Conservation (phyloP, 2,888 invertebrate species). For the Melinopterus prodromus region DNA sequence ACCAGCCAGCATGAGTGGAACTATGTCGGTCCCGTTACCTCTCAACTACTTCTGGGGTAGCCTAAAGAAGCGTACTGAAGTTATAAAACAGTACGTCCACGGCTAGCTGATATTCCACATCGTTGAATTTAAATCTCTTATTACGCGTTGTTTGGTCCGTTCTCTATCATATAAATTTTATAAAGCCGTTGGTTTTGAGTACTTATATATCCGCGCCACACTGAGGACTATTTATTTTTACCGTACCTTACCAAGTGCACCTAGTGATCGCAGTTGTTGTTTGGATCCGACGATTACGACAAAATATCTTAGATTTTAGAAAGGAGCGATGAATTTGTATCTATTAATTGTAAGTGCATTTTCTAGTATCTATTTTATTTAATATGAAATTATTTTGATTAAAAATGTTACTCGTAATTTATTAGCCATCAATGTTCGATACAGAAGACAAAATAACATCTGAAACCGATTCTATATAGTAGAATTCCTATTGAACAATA, state of each 20-base stretch:
- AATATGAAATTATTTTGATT: too few relatives aligned
- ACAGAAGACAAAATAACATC: too few relatives aligned
- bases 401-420: too few relatives aligned
- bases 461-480: background rate
- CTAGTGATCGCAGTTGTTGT: conserved; percentile 7
- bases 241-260: background rate
- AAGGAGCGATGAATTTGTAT: conserved; percentile 15
- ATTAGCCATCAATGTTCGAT: too few relatives aligned
- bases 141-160: background rate
- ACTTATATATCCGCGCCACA: background rate
- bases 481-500: background rate
- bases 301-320: background rate
- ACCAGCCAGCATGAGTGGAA: conserved; percentile 42
- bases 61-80: conserved; percentile 35
- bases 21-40: conserved; percentile 47
- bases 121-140: conserved; percentile 26
- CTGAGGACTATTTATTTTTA: conserved; percentile 11
- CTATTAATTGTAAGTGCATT: conserved; percentile 17
- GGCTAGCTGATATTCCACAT: conserved; percentile 29
- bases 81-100: conserved; percentile 33
- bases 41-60: conserved; percentile 38
- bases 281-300: background rate
- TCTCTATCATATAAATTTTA: conserved; percentile 15
- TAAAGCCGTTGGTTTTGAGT: conserved; percentile 15
- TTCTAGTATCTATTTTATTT: background rate